A percentile compares a stretch with the other conserved stretches of the same genome.
phyloP scores from a whole-genome alignment of 2,797 vertebrate species.

The Linurgus olivaceus region DNA sequence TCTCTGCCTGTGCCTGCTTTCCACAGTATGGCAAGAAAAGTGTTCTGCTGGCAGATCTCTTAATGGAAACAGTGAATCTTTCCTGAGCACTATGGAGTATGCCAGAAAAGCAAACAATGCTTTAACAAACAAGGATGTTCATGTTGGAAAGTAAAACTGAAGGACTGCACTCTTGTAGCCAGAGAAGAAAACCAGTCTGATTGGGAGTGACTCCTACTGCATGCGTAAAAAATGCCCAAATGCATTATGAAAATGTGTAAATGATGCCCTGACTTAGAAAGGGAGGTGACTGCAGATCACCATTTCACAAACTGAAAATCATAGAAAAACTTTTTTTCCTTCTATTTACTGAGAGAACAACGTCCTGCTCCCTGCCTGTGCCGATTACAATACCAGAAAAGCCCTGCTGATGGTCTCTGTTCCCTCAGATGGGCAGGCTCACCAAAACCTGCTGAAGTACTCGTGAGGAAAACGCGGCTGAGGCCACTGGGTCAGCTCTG shows the following conservation, averaged over 20 bases:
- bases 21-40: neutral
- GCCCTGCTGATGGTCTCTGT: neutral
- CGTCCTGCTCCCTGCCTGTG: neutral
- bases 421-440: neutral
- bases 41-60: neutral
- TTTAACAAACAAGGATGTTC: neutral
- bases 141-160: neutral
- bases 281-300: neutral
- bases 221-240: neutral
- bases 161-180: neutral
- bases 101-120: constrained; percentile 18
- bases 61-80: neutral
- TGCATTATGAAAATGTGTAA: neutral
- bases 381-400: neutral
- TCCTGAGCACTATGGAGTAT: neutral
- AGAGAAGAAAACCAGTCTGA: neutral
- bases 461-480: fast-evolving
- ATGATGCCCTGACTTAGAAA: neutral
- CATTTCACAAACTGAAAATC: neutral
- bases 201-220: neutral
- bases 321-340: neutral
- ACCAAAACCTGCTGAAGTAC: neutral
- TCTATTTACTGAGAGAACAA: neutral
- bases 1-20: neutral
- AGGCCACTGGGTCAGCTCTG: neutral